Evolutionary conservation across 2,888 invertebrate species (phyloP), one percentile per base, ranked within the genome.

Genomic region (Dryadula phaetusa): DNA sequence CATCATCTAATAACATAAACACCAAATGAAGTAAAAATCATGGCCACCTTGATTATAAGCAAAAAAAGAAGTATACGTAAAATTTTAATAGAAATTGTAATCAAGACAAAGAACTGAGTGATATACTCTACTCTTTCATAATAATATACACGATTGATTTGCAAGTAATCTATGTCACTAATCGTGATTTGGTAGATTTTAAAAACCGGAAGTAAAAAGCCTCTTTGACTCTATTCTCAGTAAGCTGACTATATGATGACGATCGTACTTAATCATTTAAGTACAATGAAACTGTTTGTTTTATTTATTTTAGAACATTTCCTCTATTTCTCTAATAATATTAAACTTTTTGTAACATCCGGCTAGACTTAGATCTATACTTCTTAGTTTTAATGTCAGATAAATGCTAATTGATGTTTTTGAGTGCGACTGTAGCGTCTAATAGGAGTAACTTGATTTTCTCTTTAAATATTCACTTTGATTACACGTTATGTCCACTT

Each of bases 191-290:
- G n/a, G n/a, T n/a, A n/a, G n/a, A n/a, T n/a, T n/a, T 37, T 37
- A 37, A 37, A 12, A 32, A 32, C 2, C 12, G 12, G 0, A 37
- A 1, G 12, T 1, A 12, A 12, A 37, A 28, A 10, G 10, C 16
- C 12, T 52, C 12, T 10, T 52, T 28, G 5, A 10, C 52, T 52
- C 16, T 52, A 25, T 28, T 52, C 52, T 52, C 16, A 4, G 8
- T 28, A 4, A 28, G 16, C 16, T 16, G n/a, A 49, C n/a, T 28
- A 16, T 40, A 56, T 10, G 3, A 40, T 47, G 56, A 54, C 49
- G 60, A 65, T 49, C 32, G 65, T 65, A 65, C 65, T 65, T 65
- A 65, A 60, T 46, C 37, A 34, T 16, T 47, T 49, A 40, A 47
- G 40, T 65, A 28, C 47, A 60, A 32, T 40, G n/a, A 54, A 54